Evolutionary conservation across 2,888 invertebrate species (phyloP).

Genomic region (Synanthedon myopaeformis): DNA sequence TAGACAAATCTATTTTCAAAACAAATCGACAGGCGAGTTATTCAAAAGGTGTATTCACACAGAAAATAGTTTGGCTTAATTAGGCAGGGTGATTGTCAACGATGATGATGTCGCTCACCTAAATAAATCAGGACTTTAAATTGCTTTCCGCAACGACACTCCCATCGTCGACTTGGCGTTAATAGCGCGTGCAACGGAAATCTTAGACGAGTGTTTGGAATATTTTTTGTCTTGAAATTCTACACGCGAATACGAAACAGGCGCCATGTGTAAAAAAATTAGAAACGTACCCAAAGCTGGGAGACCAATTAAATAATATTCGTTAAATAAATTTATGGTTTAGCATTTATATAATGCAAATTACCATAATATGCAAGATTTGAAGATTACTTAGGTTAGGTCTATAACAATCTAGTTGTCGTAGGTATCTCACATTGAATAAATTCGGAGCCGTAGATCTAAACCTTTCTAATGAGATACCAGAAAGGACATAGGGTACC

Average conservation of each 20-base stretch:
- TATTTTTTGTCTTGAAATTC: conserved; percentile 52
- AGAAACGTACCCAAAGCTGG: background rate
- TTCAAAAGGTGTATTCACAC: too few relatives aligned
- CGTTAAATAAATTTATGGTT: too few relatives aligned
- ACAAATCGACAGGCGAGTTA: too few relatives aligned
- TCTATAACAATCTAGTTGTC: too few relatives aligned
- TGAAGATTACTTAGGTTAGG: too few relatives aligned
- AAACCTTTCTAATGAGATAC: too few relatives aligned
- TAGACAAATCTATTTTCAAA: too few relatives aligned
- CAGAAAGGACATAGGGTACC: too few relatives aligned
- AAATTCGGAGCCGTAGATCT: too few relatives aligned
- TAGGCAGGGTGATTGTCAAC: conserved; percentile 55
- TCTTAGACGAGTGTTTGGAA: conserved; percentile 50
- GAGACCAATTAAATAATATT: background rate
- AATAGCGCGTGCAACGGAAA: conserved; percentile 67
- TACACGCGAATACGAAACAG: conserved; percentile 35
- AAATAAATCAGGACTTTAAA: conserved; percentile 61
- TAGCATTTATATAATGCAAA: too few relatives aligned
- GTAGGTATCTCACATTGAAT: too few relatives aligned
- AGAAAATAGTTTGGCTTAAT: conserved; percentile 49
- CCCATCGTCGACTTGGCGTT: conserved; percentile 60
- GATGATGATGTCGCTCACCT: conserved; percentile 37
- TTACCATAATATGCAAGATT: too few relatives aligned
- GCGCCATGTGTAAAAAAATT: conserved; percentile 43
- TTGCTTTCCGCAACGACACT: conserved; percentile 64